Evolutionary conservation across 2,797 vertebrate species (phyloP).

Genomic region (Coregonus ussuriensis): DNA sequence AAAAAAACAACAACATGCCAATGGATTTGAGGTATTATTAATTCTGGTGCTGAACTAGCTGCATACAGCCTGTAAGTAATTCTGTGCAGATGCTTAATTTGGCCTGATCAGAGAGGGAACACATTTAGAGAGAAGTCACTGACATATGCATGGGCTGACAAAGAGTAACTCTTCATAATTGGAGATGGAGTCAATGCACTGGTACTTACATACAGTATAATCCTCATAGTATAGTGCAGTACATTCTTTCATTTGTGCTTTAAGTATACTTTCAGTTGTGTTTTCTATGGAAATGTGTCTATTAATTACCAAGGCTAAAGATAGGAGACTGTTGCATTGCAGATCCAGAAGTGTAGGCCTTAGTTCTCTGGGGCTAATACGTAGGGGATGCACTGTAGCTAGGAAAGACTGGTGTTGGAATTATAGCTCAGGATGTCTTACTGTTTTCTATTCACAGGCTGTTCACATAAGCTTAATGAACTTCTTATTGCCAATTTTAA

Average conservation of each 20-base stretch:
- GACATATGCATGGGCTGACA: background rate
- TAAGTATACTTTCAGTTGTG: background rate
- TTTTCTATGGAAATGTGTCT: background rate
- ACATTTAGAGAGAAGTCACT: background rate
- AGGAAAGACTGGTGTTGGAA: background rate
- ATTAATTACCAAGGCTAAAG: background rate
- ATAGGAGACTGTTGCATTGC: background rate
- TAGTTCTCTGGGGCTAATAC: background rate
- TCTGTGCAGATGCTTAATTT: conserved; percentile 30
- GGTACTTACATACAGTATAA: background rate
- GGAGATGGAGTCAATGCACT: background rate
- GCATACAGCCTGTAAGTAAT: conserved; percentile 15
- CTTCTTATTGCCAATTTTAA: too few species aligned
- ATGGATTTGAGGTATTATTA: background rate
- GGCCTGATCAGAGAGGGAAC: conserved; percentile 6
- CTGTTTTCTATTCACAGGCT: background rate
- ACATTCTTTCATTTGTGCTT: too few species aligned
- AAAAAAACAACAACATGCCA: background rate
- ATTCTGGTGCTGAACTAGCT: background rate
- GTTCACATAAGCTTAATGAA: background rate
- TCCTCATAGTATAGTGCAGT: too few species aligned
- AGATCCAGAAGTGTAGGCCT: background rate
- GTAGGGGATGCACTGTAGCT: background rate
- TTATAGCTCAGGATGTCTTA: background rate
- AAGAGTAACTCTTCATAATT: background rate